Evolutionary conservation across 2,797 vertebrate genomes (phyloP).

Genomic region (Gephyroberyx darwinii): DNA sequence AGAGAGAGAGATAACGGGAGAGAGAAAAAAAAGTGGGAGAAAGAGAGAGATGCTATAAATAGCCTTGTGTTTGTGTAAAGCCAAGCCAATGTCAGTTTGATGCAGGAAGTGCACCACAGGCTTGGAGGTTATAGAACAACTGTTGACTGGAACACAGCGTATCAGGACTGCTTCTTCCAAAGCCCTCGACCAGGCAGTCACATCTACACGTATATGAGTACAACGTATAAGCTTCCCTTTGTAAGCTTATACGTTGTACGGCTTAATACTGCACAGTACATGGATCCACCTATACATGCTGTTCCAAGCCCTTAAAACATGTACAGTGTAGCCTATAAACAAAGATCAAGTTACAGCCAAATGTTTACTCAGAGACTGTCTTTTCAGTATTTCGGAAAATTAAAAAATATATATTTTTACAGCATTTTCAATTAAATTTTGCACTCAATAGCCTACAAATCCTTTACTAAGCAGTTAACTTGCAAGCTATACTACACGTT

Average conservation of each 20-base stretch:
- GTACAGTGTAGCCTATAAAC: too few species aligned
- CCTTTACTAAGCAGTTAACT: slow-evolving; percentile 10
- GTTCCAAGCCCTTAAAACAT: too few species aligned
- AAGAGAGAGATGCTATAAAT: slow-evolving; percentile 75
- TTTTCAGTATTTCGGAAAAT: too few species aligned
- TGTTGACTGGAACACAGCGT: slow-evolving; percentile 56
- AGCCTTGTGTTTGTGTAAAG: slow-evolving; percentile 72
- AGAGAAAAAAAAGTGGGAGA: slow-evolving; percentile 61
- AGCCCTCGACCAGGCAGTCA: slow-evolving; percentile 11
- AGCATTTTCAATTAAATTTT: neutral
- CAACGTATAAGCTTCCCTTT: neutral
- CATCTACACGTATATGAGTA: neutral
- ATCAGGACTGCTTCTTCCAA: slow-evolving; percentile 28
- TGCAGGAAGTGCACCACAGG: slow-evolving; percentile 69
- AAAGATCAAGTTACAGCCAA: too few species aligned
- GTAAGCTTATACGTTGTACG: too few species aligned
- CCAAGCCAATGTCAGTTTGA: slow-evolving; percentile 73
- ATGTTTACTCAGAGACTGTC: too few species aligned
- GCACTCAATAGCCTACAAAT: neutral
- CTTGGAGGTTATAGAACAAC: slow-evolving; percentile 63
- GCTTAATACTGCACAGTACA: too few species aligned
- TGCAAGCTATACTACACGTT: slow-evolving; percentile 37
- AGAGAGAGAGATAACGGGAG: slow-evolving; percentile 16
- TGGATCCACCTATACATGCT: too few species aligned
- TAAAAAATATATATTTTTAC: too few species aligned